Percentiles rank a stretch among this genome's conserved stretches.
Conservation (phyloP, 2,797 vertebrate species). For the Loriculus beryllinus region DNA sequence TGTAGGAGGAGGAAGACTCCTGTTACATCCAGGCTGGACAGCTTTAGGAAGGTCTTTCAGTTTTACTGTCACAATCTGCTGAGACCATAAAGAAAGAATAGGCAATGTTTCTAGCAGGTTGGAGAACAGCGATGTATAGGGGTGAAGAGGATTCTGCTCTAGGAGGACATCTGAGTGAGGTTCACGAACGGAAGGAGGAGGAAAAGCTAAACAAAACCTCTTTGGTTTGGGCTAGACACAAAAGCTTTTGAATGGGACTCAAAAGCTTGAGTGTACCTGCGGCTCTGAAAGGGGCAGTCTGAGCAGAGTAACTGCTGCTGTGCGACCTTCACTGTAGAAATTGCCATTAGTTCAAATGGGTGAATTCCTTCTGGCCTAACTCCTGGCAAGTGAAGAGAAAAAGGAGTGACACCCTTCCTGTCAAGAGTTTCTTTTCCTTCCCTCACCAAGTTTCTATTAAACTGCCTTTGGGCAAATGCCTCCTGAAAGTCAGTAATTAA, state of each 20-base stretch:
- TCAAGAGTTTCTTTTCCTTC: neutral
- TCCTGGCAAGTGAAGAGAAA: neutral
- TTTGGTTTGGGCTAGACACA: neutral
- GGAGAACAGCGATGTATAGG: neutral
- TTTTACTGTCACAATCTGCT: neutral
- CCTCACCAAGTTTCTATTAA: neutral
- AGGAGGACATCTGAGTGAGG: neutral
- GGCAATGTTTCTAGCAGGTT: neutral
- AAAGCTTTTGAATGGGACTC: neutral
- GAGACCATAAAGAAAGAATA: neutral
- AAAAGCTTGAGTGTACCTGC: neutral
- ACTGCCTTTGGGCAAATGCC: neutral
- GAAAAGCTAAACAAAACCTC: neutral
- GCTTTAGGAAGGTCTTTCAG: neutral
- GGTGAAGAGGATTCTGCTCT: neutral
- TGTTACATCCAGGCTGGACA: neutral
- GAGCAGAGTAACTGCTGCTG: neutral
- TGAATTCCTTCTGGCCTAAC: neutral
- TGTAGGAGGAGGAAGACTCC: neutral
- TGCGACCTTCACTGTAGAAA: neutral
- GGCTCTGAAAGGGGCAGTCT: neutral
- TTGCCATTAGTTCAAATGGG: neutral
- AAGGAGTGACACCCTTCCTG: neutral
- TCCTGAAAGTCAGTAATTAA: neutral
- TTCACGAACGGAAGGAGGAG: neutral